Evolutionary conservation across 2,888 invertebrate genomes (phyloP).

Genomic region (Amiota mariae): DNA sequence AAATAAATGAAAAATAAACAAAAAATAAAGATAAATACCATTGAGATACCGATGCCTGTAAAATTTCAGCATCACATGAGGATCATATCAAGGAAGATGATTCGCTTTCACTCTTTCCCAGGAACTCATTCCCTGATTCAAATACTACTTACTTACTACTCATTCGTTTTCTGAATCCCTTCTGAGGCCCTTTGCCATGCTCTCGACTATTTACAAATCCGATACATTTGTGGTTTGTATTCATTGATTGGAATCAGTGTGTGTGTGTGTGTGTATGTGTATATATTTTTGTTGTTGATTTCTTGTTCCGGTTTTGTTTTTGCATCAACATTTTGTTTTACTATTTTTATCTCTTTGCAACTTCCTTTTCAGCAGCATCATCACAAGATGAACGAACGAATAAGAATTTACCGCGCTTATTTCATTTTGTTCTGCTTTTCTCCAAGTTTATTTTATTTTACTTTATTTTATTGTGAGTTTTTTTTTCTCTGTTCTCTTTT

Average conservation of each 20-base stretch:
- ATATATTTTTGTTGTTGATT: not conserved
- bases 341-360: not conserved
- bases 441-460: not conserved
- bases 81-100: not conserved
- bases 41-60: conserved; percentile 9
- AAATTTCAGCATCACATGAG: not conserved
- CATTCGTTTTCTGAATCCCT: not conserved
- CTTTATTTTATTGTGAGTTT: not conserved
- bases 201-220: conserved; percentile 10
- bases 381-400: not conserved
- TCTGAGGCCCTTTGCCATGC: not conserved
- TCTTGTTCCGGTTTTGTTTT: not conserved
- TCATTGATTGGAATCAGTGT: conserved; percentile 4
- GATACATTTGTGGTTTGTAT: conserved; percentile 26
- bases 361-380: not conserved
- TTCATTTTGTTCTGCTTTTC: conserved; percentile 11
- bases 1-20: conserved; percentile 23
- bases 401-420: not conserved
- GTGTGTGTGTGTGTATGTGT: too few relatives aligned
- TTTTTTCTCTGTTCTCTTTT: not conserved
- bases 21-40: conserved; percentile 25
- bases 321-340: not conserved
- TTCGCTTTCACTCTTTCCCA: not conserved
- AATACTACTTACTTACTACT: not conserved
- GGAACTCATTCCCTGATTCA: not conserved